Evolutionary conservation across 2,113 vertebrate species (phyloP).

Genomic region (Coregonus clupeaformis): DNA sequence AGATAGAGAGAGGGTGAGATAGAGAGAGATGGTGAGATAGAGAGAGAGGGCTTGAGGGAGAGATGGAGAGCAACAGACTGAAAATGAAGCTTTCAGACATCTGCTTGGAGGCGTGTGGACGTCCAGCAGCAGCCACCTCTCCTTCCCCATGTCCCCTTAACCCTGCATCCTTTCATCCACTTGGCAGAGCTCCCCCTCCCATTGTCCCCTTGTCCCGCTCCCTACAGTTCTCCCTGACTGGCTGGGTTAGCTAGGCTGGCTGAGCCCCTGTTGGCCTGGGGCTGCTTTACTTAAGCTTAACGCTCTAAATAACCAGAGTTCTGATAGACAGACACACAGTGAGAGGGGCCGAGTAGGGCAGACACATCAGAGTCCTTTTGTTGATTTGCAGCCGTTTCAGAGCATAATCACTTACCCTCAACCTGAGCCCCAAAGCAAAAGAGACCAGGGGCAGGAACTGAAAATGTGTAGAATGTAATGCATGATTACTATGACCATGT

Average conservation of each 20-base stretch:
- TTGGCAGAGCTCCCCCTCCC: slow-evolving; percentile 3
- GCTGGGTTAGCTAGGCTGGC: slow-evolving; percentile 8
- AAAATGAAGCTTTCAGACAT: too few relatives aligned
- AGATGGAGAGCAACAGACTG: not conserved
- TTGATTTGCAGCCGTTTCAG: slow-evolving; percentile 24
- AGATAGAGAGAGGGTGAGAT: too few relatives aligned
- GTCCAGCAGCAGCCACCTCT: not conserved
- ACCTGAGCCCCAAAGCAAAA: not conserved
- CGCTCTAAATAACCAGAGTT: slow-evolving; percentile 64
- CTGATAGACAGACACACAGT: slow-evolving; percentile 24
- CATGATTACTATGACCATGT: too few relatives aligned
- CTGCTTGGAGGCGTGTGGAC: too few relatives aligned
- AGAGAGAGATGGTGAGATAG: too few relatives aligned
- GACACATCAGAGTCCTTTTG: slow-evolving; percentile 44
- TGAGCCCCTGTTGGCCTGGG: slow-evolving; percentile 48
- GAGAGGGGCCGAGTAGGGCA: slow-evolving; percentile 35
- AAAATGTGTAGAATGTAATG: too few relatives aligned
- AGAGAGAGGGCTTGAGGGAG: too few relatives aligned
- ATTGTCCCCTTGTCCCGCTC: not conserved
- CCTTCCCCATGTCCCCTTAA: not conserved
- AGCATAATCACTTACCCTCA: slow-evolving; percentile 49
- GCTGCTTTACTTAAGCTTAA: slow-evolving; percentile 69
- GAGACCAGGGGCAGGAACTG: too few relatives aligned
- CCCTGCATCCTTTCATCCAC: not conserved
- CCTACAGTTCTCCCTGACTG: not conserved